Evolutionary conservation across 2,113 vertebrate genomes (phyloP).

Genomic region (Entelurus aequoreus): DNA sequence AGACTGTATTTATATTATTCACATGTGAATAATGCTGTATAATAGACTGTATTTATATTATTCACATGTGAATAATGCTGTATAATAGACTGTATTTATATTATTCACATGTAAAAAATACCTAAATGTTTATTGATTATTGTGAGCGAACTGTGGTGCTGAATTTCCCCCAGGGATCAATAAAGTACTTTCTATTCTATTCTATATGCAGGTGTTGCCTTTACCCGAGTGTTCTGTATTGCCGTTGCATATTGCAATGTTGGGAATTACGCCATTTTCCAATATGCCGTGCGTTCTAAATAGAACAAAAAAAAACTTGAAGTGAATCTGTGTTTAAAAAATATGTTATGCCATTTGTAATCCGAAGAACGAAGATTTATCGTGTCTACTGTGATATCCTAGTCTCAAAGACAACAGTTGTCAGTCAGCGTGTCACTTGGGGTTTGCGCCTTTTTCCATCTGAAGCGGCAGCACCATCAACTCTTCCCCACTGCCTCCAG

Average conservation of each 20-base stretch:
- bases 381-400: constrained; percentile 11
- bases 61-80: too few relatives aligned
- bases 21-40: too few relatives aligned
- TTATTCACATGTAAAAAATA: too few relatives aligned
- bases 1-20: too few relatives aligned
- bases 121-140: too few relatives aligned
- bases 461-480: constrained; percentile 17
- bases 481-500: constrained; percentile 30
- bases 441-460: constrained; percentile 18
- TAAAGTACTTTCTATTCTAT: too few relatives aligned
- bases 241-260: not conserved
- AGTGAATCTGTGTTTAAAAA: constrained; percentile 1
- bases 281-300: not conserved
- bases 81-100: too few relatives aligned
- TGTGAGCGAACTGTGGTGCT: too few relatives aligned
- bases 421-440: constrained; percentile 6
- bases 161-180: too few relatives aligned
- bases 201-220: not conserved
- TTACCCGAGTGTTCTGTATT: not conserved
- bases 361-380: constrained; percentile 16
- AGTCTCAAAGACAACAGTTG: constrained; percentile 23
- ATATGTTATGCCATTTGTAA: constrained; percentile 18
- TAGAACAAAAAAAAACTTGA: constrained; percentile 12
- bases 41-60: too few relatives aligned
- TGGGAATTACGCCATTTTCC: not conserved